Evolutionary conservation across 2,113 vertebrate genomes (phyloP), one percentile per base, ranked within the genome.

Genomic region (Amblyornis subalaris): DNA sequence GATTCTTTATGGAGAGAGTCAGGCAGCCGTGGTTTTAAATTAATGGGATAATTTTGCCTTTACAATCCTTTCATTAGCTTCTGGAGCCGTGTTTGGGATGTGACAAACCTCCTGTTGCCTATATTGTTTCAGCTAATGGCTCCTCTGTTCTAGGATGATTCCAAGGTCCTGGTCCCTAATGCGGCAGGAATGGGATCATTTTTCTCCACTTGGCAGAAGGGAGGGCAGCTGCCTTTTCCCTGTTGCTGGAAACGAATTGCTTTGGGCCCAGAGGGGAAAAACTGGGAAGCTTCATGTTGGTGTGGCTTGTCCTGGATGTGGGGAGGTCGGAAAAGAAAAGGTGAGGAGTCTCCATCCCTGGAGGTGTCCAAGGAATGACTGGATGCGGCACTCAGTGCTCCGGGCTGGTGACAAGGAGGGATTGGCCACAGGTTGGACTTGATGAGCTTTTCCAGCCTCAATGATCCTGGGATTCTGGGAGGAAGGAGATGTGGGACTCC

Each of bases 371-470:
- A 16, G 67, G 60, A 66, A 36, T 44, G 35, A 36, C 44, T 44
- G 85, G 50, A 44, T 0, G 51, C 66, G 60, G 36, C 67, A 17
- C 44, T 80, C 7, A 5, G 36, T 0, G 33, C 51, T 73, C 76
- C 28, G 36, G 14, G 67, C 65, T 70, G 65, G 65, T 11, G 33
- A 42, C 50, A 33, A 3, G 35, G 58, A 57, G 14, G 31, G 1
- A 36, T 35, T 0, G 0, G 66, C 13, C 57, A 72, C 31, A 42
- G 25, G 4, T 19, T 0, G 42, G 60, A n/a, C 23, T 66, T 0
- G 0, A 4, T 33, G 51, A 8, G 7, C 28, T 67, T 74, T 81
- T 45, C 24, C 50, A 50, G 2, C 38, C 28, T n/a, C 10, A 38
- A 0, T 0, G 0, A 40, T 21, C 24, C n/a, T 25, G 44, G 22